Evolutionary conservation across 2,113 vertebrate genomes (phyloP), one percentile per base, ranked within the genome.

Genomic region (Hypomesus transpacificus): DNA sequence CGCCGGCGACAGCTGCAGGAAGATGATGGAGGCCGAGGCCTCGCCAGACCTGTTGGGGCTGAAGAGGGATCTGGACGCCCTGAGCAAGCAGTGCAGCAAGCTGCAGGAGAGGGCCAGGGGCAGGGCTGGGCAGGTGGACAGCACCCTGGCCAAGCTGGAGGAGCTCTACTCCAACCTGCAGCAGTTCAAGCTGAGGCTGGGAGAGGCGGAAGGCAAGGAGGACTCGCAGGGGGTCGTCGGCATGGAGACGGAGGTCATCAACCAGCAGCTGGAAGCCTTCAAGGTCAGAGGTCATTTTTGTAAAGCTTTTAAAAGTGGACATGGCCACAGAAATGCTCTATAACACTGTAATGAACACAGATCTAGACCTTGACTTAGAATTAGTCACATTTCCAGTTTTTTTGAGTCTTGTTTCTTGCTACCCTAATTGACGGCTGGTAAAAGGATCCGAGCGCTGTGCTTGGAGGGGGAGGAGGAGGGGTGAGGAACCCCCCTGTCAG

Each of bases 71-170:
- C 87, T 98, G 80, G 96, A 98, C 57, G 91, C 96, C 73, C 87
- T 99, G 78, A 96, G 91, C 76, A 99, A 99, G 73, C 96, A 98
- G 67, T 97, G 96, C 74, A 94, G 94, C 31, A 99, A 99, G 85
- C 89, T 98, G 57, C 81, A 94, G 66, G 97, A 98, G 86, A 85
- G 97, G 80, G 95, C 95, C 18, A 95, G 88, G 73, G 78, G 91
- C 70, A 91, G 96, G 75, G 91, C 93, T 71, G 89, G 93, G 69
- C 93, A 94, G 79, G 95, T 98, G 14, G 89, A 93, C 39, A 75
- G 80, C 28, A 93, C 91, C 1, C 75, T 94, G 22, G 75, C 80
- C 66, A 92, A 92, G 51, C 89, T 96, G 21, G 89, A 94, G 62
- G 94, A 96, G 69, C 94, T 98, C 78, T 93, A 95, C 52, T 77